Evolutionary conservation across 2,113 vertebrate genomes (phyloP), one percentile per base, ranked within the genome.

Genomic region (Brachypodius melanocephalos): DNA sequence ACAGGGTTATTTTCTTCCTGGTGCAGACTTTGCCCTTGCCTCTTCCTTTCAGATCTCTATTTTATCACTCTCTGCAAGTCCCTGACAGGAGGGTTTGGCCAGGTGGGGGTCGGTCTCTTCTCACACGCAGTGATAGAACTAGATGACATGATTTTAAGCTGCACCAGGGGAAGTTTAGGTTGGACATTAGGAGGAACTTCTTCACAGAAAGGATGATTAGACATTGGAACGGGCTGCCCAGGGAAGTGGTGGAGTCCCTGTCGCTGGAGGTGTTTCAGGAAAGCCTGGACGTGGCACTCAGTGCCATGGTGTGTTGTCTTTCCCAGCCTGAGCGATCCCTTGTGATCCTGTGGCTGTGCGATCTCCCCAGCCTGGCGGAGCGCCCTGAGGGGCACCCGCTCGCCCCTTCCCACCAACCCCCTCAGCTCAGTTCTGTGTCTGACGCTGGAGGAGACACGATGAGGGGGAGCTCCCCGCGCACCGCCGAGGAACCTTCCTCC

Each of bases 401-500:
- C 13, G n/a, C 34, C 52, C 18, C 42, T 13, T 34, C 14, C 32
- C 25, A 9, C n/a, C 72, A 3, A 0, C 38, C 6, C 65, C 29
- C 77, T 28, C n/a, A 13, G 15, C 0, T 8, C 58, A 10, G 13
- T 2, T 5, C 19, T 3, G 26, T 2, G 3, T 2, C 61, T 36
- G 3, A 6, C 2, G 55, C 45, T 20, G 51, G 14, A 17, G 49
- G 12, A 29, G n/a, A 6, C 40, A 5, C 1, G 14, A 8, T 5
- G 21, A 31, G 18, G 14, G 43, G 18, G 4, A 12, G 31, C 31
- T 11, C 40, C 31, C 55, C 13, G 3, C 3, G 8, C 62, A 5
- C 28, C 15, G 10, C 49, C 15, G 7, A 11, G n/a, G 9, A n/a
- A 7, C 34, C 17, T 14, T 59, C 6, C 59, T 11, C 28, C 40